These are phyloP conservation scores for Scaptomyza hsui DNA, from an alignment of 1,140 invertebrate genomes.

Conservation along the genomic window DNA sequence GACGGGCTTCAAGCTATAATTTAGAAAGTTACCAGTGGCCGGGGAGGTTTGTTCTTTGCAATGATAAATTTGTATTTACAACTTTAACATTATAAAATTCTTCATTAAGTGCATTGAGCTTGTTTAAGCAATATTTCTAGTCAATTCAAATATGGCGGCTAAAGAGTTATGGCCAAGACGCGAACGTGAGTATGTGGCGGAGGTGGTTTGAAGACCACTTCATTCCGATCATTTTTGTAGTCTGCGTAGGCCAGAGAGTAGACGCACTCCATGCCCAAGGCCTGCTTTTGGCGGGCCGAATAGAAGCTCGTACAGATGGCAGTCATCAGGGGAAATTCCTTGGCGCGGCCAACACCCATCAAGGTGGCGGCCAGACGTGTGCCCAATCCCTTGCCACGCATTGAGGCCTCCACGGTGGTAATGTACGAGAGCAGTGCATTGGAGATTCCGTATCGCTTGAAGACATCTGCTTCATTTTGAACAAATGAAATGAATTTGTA, in stretches of 20 bases:
- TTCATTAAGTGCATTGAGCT: too few species aligned
- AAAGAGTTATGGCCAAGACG: constrained; percentile 47
- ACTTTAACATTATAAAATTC: too few species aligned
- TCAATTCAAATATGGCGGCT: too few species aligned
- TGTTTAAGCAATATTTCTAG: too few species aligned
- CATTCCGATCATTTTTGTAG: constrained; percentile 35
- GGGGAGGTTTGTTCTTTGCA: too few species aligned
- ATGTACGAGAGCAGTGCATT: constrained; percentile 24
- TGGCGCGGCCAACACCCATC: constrained; percentile 17
- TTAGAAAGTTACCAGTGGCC: too few species aligned
- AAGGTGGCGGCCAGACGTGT: background rate
- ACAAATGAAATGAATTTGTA: background rate
- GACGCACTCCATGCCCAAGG: constrained; percentile 33
- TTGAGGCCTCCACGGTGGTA: constrained; percentile 19
- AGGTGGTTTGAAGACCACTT: constrained; percentile 26
- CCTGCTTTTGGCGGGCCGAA: constrained; percentile 32
- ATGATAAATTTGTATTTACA: too few species aligned
- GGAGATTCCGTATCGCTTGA: constrained; percentile 6
- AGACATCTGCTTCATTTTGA: constrained; percentile 20
- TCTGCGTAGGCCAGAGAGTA: constrained; percentile 30
- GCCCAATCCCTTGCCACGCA: constrained; percentile 20
- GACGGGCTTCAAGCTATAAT: too few species aligned
- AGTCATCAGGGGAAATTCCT: constrained; percentile 15
- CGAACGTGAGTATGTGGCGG: constrained; percentile 19
- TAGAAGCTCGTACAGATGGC: constrained; percentile 43